Conservation (phyloP, 1,140 invertebrate species). For the Mylabris phalerata region DNA sequence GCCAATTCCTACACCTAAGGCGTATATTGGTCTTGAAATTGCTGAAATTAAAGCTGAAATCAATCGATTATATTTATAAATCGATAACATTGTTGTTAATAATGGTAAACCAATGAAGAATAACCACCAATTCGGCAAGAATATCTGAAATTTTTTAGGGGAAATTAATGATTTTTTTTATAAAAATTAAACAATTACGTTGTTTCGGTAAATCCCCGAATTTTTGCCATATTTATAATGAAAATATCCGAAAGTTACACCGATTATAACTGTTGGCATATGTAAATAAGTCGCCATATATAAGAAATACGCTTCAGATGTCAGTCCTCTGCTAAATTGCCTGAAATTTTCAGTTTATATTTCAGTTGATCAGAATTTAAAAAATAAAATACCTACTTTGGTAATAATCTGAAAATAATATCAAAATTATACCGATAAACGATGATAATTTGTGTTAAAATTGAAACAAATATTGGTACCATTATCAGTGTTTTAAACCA, state of each 20-base stretch:
- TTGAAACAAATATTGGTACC: slow-evolving; percentile 9
- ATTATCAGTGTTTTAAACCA: slow-evolving; percentile 3
- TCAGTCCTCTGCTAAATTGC: slow-evolving; percentile 9
- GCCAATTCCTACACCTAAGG: slow-evolving; percentile 25
- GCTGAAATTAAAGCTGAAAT: slow-evolving; percentile 19
- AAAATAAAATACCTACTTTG: slow-evolving; percentile 19
- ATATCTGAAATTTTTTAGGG: background rate
- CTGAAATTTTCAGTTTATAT: no score
- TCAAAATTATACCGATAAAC: slow-evolving; percentile 20
- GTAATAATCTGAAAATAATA: slow-evolving; percentile 20
- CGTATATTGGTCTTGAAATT: slow-evolving; percentile 8
- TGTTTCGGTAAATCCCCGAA: slow-evolving; percentile 5
- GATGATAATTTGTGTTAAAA: slow-evolving; percentile 18
- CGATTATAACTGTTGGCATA: slow-evolving; percentile 25
- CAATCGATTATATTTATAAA: slow-evolving; percentile 10
- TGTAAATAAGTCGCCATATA: slow-evolving; percentile 24
- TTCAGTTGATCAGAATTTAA: no score
- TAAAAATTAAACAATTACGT: background rate
- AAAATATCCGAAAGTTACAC: slow-evolving; percentile 20
- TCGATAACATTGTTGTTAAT: background rate
- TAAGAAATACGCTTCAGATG: slow-evolving; percentile 19
- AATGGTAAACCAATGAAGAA: slow-evolving; percentile 14
- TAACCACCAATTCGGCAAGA: slow-evolving; percentile 3
- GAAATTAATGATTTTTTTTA: no score
- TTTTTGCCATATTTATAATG: slow-evolving; percentile 17